phyloP scores from a whole-genome alignment of 2,113 vertebrate genomes.

The Lagopus leucura region DNA sequence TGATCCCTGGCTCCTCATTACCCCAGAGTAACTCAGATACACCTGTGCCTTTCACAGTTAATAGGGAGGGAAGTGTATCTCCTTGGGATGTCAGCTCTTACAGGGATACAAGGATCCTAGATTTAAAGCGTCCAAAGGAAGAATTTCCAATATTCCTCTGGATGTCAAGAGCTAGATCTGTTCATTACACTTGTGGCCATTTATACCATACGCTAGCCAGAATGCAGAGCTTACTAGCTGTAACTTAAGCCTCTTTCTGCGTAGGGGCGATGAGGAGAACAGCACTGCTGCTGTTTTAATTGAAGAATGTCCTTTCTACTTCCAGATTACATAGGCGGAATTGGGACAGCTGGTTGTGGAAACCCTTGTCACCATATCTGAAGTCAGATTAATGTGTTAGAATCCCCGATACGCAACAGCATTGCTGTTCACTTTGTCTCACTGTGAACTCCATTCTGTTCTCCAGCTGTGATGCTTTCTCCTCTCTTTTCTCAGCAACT shows the following conservation, averaged over 20 bases:
- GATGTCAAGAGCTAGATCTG: neutral
- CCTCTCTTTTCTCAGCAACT: neutral
- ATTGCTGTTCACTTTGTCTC: neutral
- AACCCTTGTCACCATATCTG: neutral
- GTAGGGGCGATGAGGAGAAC: neutral
- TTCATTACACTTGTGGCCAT: neutral
- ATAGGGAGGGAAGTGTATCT: neutral
- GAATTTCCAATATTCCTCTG: neutral
- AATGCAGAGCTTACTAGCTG: neutral
- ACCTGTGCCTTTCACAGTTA: neutral
- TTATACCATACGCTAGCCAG: neutral
- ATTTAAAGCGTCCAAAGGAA: neutral
- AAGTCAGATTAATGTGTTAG: neutral
- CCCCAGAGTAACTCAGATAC: neutral
- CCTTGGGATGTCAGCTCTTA: neutral
- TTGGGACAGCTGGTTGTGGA: neutral
- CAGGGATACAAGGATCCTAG: neutral
- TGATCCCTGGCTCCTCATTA: neutral
- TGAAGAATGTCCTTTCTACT: neutral
- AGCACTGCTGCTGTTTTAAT: neutral
- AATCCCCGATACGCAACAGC: neutral
- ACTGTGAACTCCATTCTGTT: fast-evolving
- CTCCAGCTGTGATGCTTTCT: neutral
- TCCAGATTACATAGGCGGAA: neutral
- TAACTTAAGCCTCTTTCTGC: neutral